Evolutionary conservation across 2,797 vertebrate species (phyloP).

Genomic region (Gobionotothen gibberifrons): DNA sequence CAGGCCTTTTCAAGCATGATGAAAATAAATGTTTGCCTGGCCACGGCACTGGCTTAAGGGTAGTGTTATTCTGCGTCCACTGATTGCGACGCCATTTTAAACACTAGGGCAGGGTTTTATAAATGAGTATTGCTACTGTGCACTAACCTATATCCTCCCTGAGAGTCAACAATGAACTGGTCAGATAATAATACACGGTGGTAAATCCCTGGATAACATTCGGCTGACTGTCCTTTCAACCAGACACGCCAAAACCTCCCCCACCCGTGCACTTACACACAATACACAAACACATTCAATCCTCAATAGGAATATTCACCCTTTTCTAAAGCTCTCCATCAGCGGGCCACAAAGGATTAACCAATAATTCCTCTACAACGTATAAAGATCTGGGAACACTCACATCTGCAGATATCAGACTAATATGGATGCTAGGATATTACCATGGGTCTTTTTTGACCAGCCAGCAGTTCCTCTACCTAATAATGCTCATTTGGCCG

Average conservation of each 20-base stretch:
- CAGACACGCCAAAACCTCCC: conserved; percentile 44
- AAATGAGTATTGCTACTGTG: conserved; percentile 40
- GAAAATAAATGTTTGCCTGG: conserved; percentile 69
- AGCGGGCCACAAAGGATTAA: conserved; percentile 56
- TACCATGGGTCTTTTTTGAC: conserved; percentile 45
- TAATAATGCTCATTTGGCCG: conserved; percentile 62
- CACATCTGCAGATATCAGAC: conserved; percentile 57
- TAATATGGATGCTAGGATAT: conserved; percentile 63
- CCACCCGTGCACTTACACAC: conserved; percentile 16
- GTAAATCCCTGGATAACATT: conserved; percentile 71
- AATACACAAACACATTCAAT: conserved; percentile 26
- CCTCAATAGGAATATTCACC: conserved; percentile 45
- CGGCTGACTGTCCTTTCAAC: conserved; percentile 43
- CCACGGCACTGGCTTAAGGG: conserved; percentile 28
- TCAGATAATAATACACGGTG: conserved; percentile 61
- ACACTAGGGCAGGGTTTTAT: conserved; percentile 22
- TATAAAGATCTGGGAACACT: conserved; percentile 56
- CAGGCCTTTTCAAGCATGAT: conserved; percentile 71
- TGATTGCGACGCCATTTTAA: conserved; percentile 47
- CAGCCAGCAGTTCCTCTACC: conserved; percentile 68
- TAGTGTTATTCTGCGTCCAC: conserved; percentile 21
- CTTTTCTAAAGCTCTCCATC: conserved; percentile 50
- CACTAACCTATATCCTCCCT: conserved; percentile 44
- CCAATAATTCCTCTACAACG: conserved; percentile 61
- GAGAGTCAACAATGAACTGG: conserved; percentile 57